Base-by-base conservation (phyloP, 2,797 vertebrate genomes). In the Alca torda region DNA sequence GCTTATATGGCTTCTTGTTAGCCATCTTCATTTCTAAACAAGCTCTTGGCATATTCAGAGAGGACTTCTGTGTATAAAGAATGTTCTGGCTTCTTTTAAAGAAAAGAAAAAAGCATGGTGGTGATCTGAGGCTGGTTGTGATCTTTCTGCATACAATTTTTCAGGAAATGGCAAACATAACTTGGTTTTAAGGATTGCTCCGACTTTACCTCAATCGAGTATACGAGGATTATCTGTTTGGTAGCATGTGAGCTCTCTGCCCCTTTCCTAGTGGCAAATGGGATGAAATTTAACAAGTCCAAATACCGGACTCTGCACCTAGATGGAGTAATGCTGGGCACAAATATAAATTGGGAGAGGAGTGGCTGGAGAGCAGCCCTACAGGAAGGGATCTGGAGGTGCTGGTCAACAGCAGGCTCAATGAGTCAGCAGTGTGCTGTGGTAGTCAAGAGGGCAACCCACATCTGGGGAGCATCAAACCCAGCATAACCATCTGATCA, bases 301-400 rank as follows among this genome's bases (percentile, higher is more conserved):
- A 67, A 51, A 37, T 57, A 59, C 41, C 1, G 4, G 16, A 33
- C 17, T 46, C 11, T 80, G 20, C 20, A 51, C 11, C 11, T 61
- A 14, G 45, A 41, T 4, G 17, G 35, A 39, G 26, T 60, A 68
- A 83, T 0, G 0, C 5, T 0, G 5, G 81, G 33, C 48, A 45
- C 8, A 20, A 21, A 16, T 82, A 14, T 17, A 28, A 45, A 41
- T 1, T 57, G 45, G 25, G 46, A 50, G 54, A 75, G 54, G 45
- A 76, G 45, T 17, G 39, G 3, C 60, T 72, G 45, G 69, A 54
- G 37, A 87, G 17, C 13, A n/a, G 46, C 8, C 48, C 56, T 51
- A 45, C 33, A 60, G 67, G 53, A 76, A 48, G 59, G 30, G 25
- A 30, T 21, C 37, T 63, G 60, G 16, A 53, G 6, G 8, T 84